Percentiles rank a stretch among this genome's conserved stretches.
Conservation (phyloP, 2,888 invertebrate species). For the Athalia rosae region DNA sequence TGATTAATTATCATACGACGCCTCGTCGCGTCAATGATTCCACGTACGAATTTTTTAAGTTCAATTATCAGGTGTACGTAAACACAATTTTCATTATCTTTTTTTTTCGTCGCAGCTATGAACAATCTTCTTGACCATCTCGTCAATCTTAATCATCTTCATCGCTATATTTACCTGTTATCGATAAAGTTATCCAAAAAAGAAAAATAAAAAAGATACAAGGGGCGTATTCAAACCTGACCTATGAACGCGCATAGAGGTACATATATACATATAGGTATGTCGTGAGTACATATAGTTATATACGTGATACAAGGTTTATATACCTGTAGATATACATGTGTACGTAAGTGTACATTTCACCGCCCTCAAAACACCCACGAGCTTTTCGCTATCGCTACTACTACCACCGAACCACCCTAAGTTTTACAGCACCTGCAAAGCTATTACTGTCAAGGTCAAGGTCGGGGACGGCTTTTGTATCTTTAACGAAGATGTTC, state of each 20-base stretch:
- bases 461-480: constrained; percentile 41
- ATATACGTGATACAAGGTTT: constrained; percentile 27
- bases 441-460: constrained; percentile 33
- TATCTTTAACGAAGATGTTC: constrained; percentile 15
- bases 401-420: neutral
- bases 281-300: constrained; percentile 39
- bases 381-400: constrained; percentile 41
- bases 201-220: constrained; percentile 15
- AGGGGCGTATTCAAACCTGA: constrained; percentile 36
- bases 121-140: neutral
- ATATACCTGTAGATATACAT: constrained; percentile 40
- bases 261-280: constrained; percentile 24
- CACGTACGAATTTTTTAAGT: too few relatives aligned
- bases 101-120: too few relatives aligned
- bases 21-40: too few relatives aligned
- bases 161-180: constrained; percentile 42
- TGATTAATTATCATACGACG: too few relatives aligned
- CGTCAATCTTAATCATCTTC: constrained; percentile 34
- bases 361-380: constrained; percentile 23
- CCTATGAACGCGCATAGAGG: neutral
- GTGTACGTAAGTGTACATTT: constrained; percentile 44
- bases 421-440: constrained; percentile 34
- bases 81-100: too few relatives aligned
- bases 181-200: neutral
- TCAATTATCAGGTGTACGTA: too few relatives aligned